A percentile compares a stretch with the other conserved stretches of the same genome.
phyloP scores from a whole-genome alignment of 2,888 invertebrate genomes.

The Osedax frankpressi region DNA sequence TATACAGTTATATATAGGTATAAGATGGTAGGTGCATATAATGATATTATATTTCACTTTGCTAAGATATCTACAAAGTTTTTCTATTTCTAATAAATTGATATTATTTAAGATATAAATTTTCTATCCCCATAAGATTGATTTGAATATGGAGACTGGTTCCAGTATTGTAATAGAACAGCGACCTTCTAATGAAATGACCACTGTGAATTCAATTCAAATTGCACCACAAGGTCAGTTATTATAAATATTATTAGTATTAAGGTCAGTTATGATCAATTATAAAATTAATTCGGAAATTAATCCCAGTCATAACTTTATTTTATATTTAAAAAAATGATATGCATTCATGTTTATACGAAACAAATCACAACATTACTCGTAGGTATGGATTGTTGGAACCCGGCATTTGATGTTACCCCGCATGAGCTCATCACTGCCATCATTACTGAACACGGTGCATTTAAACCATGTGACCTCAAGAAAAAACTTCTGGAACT shows the following conservation, averaged over 20 bases:
- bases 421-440: conserved; percentile 77
- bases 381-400: conserved; percentile 81
- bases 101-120: too few relatives aligned
- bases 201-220: conserved; percentile 68
- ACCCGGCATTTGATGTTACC: conserved; percentile 95
- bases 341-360: background rate
- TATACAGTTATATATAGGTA: background rate
- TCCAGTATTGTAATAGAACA: conserved; percentile 84
- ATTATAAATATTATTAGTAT: background rate
- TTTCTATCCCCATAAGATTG: conserved; percentile 50
- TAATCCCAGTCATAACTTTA: too few relatives aligned
- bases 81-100: too few relatives aligned
- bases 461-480: conserved; percentile 57
- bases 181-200: conserved; percentile 78
- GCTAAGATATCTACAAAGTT: too few relatives aligned
- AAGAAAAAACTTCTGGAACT: too few relatives aligned
- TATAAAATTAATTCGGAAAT: too few relatives aligned
- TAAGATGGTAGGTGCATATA: too few relatives aligned
- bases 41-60: too few relatives aligned
- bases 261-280: too few relatives aligned
- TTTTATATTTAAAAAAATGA: background rate
- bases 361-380: too few relatives aligned
- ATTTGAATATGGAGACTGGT: conserved; percentile 64
- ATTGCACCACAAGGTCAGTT: conserved; percentile 69
- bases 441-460: conserved; percentile 84